These are phyloP conservation scores for Pecten maximus DNA, from an alignment of 2,888 invertebrate genomes.

Conservation along the genomic window DNA sequence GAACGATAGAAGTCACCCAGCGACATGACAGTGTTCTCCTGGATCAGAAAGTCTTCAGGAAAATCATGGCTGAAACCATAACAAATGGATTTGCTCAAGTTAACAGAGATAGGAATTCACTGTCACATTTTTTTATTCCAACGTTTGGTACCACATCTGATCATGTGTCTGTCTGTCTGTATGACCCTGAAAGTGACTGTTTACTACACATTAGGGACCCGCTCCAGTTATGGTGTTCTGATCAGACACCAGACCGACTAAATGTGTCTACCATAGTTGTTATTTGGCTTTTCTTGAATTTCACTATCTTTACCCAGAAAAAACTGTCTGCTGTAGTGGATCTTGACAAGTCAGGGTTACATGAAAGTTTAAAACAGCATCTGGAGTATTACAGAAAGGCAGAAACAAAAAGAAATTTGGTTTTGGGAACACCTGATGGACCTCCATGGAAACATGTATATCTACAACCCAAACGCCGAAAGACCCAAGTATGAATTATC, in stretches of 20 bases:
- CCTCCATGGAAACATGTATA: background rate
- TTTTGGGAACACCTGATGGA: background rate
- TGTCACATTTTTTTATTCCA: background rate
- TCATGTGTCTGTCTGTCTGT: background rate
- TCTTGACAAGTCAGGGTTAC: background rate
- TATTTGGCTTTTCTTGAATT: background rate
- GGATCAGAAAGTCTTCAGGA: background rate
- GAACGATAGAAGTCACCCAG: background rate
- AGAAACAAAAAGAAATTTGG: background rate
- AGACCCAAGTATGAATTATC: background rate
- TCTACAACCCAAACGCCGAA: background rate
- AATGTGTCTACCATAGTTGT: background rate
- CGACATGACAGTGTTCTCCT: background rate
- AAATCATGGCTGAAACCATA: background rate
- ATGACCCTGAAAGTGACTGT: background rate
- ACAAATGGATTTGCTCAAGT: conserved; percentile 27
- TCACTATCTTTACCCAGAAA: background rate
- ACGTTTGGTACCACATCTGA: background rate
- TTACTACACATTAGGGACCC: background rate
- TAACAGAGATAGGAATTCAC: background rate
- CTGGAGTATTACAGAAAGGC: conserved; percentile 5
- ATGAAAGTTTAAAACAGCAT: background rate
- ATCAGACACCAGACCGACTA: background rate
- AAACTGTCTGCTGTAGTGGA: background rate
- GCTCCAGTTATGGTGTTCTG: background rate